Percentiles rank a stretch among this genome's conserved stretches.
Conservation (phyloP, 2,113 vertebrate species). For the Callocephalon fimbriatum region DNA sequence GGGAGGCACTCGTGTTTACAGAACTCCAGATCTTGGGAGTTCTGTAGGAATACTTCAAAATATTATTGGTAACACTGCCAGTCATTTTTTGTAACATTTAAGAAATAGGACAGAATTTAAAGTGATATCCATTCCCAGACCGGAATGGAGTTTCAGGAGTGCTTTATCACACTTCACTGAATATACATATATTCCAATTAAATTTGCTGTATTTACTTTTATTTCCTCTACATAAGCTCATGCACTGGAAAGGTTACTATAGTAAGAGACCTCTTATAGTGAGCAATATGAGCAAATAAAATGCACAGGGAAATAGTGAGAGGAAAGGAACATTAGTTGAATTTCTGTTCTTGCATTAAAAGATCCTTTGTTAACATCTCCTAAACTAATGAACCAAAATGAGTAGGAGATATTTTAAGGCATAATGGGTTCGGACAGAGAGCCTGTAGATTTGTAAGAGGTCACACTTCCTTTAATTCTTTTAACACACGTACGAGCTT, state of each 20-base stretch:
- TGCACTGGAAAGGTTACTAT: not conserved
- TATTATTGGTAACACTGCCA: not conserved
- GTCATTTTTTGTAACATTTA: not conserved
- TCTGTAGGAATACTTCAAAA: not conserved
- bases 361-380: not conserved
- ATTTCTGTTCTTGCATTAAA: not conserved
- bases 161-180: not conserved
- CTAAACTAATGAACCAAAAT: not conserved
- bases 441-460: not conserved
- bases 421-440: not conserved
- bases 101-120: not conserved
- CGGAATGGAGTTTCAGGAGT: not conserved
- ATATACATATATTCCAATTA: not conserved
- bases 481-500: not conserved
- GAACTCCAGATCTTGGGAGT: rapidly evolving
- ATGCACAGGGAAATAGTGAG: not conserved
- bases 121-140: rapidly evolving
- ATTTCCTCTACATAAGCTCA: not conserved
- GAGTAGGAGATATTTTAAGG: not conserved
- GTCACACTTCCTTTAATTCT: not conserved
- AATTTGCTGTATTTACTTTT: not conserved
- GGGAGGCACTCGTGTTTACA: rapidly evolving
- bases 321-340: not conserved
- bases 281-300: not conserved
- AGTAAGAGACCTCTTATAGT: not conserved